These are phyloP conservation scores for Sesamia inferens DNA, from an alignment of 2,888 invertebrate genomes.

Conservation along the genomic window DNA sequence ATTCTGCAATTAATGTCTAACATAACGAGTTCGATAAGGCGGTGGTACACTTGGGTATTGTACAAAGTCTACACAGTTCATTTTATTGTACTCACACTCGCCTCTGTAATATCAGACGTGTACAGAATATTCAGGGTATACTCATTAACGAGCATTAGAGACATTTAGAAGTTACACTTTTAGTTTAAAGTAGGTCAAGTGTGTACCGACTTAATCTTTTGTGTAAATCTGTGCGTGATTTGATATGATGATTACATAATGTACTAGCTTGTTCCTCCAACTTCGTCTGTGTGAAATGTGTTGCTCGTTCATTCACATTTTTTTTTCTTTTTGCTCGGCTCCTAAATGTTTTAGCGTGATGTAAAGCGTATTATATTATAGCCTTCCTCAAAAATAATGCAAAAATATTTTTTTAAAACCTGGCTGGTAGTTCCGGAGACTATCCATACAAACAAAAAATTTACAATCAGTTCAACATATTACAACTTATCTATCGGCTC, in stretches of 20 bases:
- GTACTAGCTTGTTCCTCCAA: no score
- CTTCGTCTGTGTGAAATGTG: no score
- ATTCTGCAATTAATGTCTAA: slow-evolving; percentile 71
- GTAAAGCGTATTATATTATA: no score
- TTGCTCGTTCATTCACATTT: no score
- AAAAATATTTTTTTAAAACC: no score
- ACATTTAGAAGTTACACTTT: slow-evolving; percentile 51
- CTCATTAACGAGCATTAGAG: slow-evolving; percentile 51
- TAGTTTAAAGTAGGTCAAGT: slow-evolving; percentile 37
- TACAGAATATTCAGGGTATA: slow-evolving; percentile 50
- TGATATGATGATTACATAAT: neutral
- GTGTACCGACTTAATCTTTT: slow-evolving; percentile 11
- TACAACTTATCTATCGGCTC: neutral
- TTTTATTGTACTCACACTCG: slow-evolving; percentile 60
- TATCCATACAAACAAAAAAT: no score
- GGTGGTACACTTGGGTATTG: slow-evolving; percentile 64
- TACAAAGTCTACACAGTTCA: slow-evolving; percentile 64
- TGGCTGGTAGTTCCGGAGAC: no score
- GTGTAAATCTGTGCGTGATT: neutral
- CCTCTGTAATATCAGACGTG: slow-evolving; percentile 49
- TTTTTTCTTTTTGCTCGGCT: no score
- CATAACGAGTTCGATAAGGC: slow-evolving; percentile 71
- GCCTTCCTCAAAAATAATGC: no score
- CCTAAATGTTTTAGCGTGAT: no score
- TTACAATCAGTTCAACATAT: neutral